Evolutionary conservation across 2,797 vertebrate species (phyloP).

Genomic region (Cirrhinus mrigala): DNA sequence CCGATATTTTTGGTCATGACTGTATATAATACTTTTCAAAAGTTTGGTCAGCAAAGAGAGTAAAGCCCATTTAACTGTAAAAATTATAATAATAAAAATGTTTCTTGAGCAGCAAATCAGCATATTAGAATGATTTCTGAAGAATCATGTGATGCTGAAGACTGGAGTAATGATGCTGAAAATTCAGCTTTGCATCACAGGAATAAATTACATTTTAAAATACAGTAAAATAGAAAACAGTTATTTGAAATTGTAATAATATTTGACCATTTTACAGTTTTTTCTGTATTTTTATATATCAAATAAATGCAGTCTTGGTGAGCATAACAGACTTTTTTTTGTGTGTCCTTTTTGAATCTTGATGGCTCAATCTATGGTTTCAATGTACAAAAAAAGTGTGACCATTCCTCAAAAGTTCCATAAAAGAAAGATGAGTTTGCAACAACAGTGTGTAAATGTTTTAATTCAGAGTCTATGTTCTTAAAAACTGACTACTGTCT

Average conservation of each 20-base stretch:
- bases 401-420: not conserved
- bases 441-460: not conserved
- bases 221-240: not conserved
- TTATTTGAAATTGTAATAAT: not conserved
- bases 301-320: not conserved
- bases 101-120: not conserved
- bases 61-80: not conserved
- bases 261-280: not conserved
- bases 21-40: not conserved
- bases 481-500: not conserved
- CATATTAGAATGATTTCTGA: not conserved
- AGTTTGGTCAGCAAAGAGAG: not conserved
- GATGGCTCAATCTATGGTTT: not conserved
- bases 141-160: not conserved
- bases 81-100: not conserved
- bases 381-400: too few relatives aligned
- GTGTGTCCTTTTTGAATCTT: not conserved
- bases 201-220: not conserved
- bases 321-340: not conserved
- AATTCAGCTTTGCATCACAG: not conserved
- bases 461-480: not conserved
- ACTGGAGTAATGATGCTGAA: not conserved
- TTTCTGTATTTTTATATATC: not conserved
- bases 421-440: not conserved
- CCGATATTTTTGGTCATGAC: too few relatives aligned